phyloP scores from a whole-genome alignment of 2,888 invertebrate genomes.

The Adelognathus sp. region DNA sequence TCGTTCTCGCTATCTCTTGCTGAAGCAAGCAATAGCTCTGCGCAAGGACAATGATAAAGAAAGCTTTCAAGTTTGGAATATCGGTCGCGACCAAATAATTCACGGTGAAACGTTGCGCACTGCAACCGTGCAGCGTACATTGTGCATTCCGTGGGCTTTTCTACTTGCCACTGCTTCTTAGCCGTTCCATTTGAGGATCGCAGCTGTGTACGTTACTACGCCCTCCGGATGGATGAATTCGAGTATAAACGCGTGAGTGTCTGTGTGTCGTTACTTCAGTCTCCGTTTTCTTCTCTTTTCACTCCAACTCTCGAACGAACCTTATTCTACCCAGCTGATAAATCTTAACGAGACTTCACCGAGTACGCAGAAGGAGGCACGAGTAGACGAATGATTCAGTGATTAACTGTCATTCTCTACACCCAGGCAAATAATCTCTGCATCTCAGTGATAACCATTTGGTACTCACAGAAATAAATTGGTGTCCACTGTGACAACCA shows the following conservation, averaged over 20 bases:
- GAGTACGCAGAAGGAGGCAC: neutral
- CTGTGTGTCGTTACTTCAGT: neutral
- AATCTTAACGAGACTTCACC: constrained; percentile 45
- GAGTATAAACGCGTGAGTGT: neutral
- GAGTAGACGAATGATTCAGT: constrained; percentile 26
- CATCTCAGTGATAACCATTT: no score
- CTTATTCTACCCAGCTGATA: constrained; percentile 32
- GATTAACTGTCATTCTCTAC: constrained; percentile 21
- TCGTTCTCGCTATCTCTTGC: neutral
- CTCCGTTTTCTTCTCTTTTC: constrained; percentile 3
- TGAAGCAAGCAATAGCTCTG: neutral
- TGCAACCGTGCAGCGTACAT: constrained; percentile 18
- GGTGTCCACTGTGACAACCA: no score
- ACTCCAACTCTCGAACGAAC: constrained; percentile 14
- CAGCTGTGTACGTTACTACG: neutral
- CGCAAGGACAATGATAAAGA: constrained; percentile 32
- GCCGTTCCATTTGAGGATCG: constrained; percentile 23
- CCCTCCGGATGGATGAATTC: constrained; percentile 5
- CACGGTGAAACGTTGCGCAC: constrained; percentile 10
- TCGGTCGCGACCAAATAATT: constrained; percentile 36
- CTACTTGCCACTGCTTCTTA: constrained; percentile 3
- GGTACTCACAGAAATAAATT: no score
- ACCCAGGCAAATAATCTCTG: constrained; percentile 4
- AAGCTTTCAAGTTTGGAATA: constrained; percentile 44
- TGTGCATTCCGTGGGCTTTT: constrained; percentile 18